phyloP scores from a whole-genome alignment of 2,888 invertebrate genomes.

The Aricia artaxerxes region DNA sequence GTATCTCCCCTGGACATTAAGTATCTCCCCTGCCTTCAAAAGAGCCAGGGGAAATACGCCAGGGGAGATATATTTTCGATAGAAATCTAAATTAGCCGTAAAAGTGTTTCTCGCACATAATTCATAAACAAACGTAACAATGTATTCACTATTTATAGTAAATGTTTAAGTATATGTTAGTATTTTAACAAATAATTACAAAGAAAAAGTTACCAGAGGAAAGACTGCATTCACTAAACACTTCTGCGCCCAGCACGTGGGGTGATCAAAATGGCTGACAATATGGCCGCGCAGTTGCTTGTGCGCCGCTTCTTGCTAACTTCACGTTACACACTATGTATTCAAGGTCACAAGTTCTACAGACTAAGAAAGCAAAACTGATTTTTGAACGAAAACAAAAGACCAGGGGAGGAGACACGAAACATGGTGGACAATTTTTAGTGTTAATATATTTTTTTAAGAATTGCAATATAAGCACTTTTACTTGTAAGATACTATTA shows the following conservation, averaged over 20 bases:
- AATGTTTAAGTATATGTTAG: slow-evolving; percentile 35
- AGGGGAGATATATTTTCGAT: slow-evolving; percentile 32
- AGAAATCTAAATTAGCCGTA: slow-evolving; percentile 38
- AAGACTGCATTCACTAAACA: slow-evolving; percentile 37
- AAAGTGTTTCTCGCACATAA: slow-evolving; percentile 37
- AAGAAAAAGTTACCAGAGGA: slow-evolving; percentile 37
- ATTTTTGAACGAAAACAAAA: slow-evolving; percentile 37
- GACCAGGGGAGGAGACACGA: slow-evolving; percentile 40
- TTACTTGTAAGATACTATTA: too few relatives aligned
- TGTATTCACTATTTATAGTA: slow-evolving; percentile 37
- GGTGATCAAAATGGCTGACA: slow-evolving; percentile 34
- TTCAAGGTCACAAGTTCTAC: slow-evolving; percentile 32
- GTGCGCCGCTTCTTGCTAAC: slow-evolving; percentile 35
- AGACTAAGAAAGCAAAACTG: too few relatives aligned
- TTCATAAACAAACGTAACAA: slow-evolving; percentile 37
- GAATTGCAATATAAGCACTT: neutral
- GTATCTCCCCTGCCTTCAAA: neutral
- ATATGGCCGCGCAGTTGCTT: slow-evolving; percentile 32
- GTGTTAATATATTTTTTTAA: slow-evolving; percentile 34
- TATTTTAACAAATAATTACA: slow-evolving; percentile 36
- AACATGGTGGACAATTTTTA: slow-evolving; percentile 38
- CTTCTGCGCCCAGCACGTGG: slow-evolving; percentile 34
- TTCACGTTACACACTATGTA: slow-evolving; percentile 34
- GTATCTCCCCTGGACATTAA: slow-evolving; percentile 33
- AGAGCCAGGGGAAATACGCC: too few relatives aligned